Percentiles rank a stretch among this genome's conserved stretches.
phyloP scores from a whole-genome alignment of 2,113 vertebrate species.

The Tetrao urogallus region DNA sequence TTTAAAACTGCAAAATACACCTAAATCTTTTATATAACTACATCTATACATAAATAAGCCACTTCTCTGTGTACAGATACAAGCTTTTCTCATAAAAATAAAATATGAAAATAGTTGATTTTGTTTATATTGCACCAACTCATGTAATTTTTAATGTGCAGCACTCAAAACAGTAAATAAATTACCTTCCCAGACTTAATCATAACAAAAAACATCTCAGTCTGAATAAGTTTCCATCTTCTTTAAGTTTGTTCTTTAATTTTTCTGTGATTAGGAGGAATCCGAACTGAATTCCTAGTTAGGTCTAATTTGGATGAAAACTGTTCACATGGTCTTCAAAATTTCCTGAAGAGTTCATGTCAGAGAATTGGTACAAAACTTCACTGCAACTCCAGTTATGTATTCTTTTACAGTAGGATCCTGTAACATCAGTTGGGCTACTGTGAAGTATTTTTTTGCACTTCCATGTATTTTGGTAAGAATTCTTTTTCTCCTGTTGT shows the following conservation, averaged over 20 bases:
- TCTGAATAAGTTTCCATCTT: background rate
- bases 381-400: background rate
- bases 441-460: background rate
- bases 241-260: background rate
- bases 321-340: background rate
- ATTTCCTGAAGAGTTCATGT: background rate
- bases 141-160: background rate
- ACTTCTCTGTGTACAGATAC: background rate
- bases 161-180: background rate
- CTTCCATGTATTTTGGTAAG: background rate
- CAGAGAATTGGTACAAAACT: background rate
- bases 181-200: background rate
- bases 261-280: background rate
- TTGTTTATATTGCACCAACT: background rate
- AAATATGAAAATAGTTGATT: background rate
- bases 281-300: background rate
- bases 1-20: no score
- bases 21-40: background rate
- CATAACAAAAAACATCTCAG: background rate
- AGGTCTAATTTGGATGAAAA: background rate
- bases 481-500: background rate
- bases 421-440: background rate
- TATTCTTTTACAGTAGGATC: background rate
- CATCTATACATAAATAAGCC: background rate
- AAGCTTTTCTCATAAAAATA: background rate